Conservation (phyloP, 2,797 vertebrate genomes). For the Protonibea diacanthus region DNA sequence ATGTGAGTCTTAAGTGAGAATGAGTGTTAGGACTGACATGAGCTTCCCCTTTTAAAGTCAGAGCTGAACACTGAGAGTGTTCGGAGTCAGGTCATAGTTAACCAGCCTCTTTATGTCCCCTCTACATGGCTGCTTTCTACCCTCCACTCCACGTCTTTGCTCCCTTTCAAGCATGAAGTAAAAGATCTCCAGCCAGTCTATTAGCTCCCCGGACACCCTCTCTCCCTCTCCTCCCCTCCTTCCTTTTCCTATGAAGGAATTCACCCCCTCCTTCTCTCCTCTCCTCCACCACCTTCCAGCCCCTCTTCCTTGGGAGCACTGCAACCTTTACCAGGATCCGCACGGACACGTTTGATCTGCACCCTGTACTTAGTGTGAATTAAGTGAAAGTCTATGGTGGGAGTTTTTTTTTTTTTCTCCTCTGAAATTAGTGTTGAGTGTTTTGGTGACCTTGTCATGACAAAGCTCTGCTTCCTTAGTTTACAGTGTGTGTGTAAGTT, state of each 20-base stretch:
- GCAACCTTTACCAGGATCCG: constrained; percentile 69
- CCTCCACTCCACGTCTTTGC: constrained; percentile 20
- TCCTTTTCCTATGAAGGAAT: constrained; percentile 60
- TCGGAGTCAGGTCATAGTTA: constrained; percentile 10
- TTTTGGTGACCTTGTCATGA: constrained; percentile 42
- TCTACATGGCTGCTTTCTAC: constrained; percentile 4
- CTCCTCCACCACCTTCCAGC: constrained; percentile 31
- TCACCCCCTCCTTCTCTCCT: constrained; percentile 28
- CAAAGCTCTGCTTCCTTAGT: constrained; percentile 16
- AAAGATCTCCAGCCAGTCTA: constrained; percentile 64
- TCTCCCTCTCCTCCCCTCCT: not conserved
- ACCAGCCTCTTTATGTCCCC: constrained; percentile 30
- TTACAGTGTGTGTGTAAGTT: constrained; percentile 9
- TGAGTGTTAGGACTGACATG: not conserved
- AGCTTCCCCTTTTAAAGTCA: no score
- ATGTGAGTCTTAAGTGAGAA: not conserved
- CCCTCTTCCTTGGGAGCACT: constrained; percentile 50
- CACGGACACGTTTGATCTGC: constrained; percentile 73
- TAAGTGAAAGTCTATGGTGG: constrained; percentile 64
- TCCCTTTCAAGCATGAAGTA: constrained; percentile 56
- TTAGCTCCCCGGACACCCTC: constrained; percentile 56
- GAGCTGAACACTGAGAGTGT: no score
- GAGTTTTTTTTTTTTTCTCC: not conserved
- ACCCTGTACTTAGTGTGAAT: constrained; percentile 66
- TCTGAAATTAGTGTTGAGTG: constrained; percentile 18